These are phyloP conservation scores for Cheilosia impressa DNA, from an alignment of 2,888 invertebrate species.

Conservation along the genomic window DNA sequence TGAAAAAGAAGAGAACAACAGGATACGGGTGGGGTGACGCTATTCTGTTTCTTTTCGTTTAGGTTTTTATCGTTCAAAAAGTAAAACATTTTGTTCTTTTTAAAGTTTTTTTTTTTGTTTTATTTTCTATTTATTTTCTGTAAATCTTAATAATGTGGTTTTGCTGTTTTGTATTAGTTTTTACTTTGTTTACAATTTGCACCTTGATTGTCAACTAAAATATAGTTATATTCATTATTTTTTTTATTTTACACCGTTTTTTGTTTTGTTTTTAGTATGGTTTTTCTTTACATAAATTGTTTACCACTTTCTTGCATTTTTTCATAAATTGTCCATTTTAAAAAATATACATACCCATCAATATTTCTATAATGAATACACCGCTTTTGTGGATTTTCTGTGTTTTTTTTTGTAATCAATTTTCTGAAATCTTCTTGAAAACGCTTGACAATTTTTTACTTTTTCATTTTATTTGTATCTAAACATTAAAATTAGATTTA, in stretches of 20 bases:
- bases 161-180: constrained; percentile 46
- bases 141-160: constrained; percentile 42
- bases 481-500: constrained; percentile 55
- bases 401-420: constrained; percentile 11
- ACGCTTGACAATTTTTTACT: constrained; percentile 45
- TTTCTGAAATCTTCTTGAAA: constrained; percentile 24
- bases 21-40: constrained; percentile 68
- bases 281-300: constrained; percentile 54
- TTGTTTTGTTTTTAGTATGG: not conserved
- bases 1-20: constrained; percentile 49
- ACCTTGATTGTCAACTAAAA: constrained; percentile 76
- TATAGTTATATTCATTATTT: constrained; percentile 67
- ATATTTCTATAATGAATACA: constrained; percentile 48
- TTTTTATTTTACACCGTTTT: constrained; percentile 36
- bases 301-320: constrained; percentile 36
- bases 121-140: constrained; percentile 26
- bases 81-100: constrained; percentile 35
- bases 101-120: constrained; percentile 6
- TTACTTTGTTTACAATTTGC: constrained; percentile 75
- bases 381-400: constrained; percentile 25
- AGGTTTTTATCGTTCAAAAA: constrained; percentile 26
- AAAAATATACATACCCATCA: constrained; percentile 73
- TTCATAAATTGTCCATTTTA: constrained; percentile 68
- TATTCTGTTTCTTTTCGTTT: constrained; percentile 27
- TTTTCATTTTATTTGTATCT: constrained; percentile 38